Evolutionary conservation across 2,113 vertebrate species (phyloP).

Genomic region (Oncorhynchus clarkii): DNA sequence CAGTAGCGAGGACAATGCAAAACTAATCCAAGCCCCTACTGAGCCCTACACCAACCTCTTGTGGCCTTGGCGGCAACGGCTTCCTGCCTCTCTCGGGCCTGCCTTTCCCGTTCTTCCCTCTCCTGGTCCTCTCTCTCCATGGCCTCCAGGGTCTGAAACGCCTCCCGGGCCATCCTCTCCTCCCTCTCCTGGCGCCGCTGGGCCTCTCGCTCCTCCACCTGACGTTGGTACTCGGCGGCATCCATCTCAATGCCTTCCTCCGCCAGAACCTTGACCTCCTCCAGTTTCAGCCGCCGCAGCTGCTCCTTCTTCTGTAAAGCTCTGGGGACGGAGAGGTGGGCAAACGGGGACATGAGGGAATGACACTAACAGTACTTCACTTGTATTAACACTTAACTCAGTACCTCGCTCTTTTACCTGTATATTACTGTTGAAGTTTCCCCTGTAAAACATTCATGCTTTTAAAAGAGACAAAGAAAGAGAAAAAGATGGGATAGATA

Average conservation of each 20-base stretch:
- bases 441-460: too few species aligned
- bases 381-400: too few species aligned
- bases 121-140: constrained; percentile 72
- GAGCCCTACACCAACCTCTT: constrained; percentile 17
- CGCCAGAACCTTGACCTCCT: constrained; percentile 84
- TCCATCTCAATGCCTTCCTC: constrained; percentile 78
- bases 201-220: constrained; percentile 78
- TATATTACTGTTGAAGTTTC: too few species aligned
- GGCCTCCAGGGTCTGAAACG: constrained; percentile 70
- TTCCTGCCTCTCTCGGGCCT: constrained; percentile 59
- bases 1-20: too few species aligned
- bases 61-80: constrained; percentile 50
- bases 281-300: constrained; percentile 84
- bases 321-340: constrained; percentile 58
- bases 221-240: constrained; percentile 75
- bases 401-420: too few species aligned
- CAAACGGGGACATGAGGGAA: background rate
- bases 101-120: constrained; percentile 59
- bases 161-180: constrained; percentile 73
- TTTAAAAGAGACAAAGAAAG: too few species aligned
- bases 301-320: constrained; percentile 87
- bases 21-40: background rate
- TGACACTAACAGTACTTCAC: background rate
- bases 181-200: constrained; percentile 65
- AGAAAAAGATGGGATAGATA: too few species aligned